Percentiles rank a stretch among this genome's conserved stretches.
Conservation (phyloP, 1,140 invertebrate species). For the Panagrolaimus sp. region DNA sequence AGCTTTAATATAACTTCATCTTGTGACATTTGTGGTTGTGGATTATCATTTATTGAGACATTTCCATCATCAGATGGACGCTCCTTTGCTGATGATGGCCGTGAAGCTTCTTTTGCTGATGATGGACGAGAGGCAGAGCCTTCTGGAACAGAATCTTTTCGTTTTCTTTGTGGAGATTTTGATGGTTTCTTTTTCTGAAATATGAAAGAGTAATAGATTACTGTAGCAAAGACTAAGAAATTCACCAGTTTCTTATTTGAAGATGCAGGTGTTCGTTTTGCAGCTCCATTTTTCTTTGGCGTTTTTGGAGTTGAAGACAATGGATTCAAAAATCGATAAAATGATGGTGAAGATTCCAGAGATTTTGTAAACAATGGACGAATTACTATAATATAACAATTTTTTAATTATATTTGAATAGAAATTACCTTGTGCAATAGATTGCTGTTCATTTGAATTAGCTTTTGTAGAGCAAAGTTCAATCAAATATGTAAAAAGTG, state of each 20-base stretch:
- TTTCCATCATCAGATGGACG: background rate
- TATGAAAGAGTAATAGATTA: no score
- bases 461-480: background rate
- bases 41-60: conserved; percentile 5
- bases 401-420: no score
- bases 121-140: background rate
- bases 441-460: background rate
- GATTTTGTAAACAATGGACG: background rate
- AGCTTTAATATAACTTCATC: background rate
- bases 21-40: background rate
- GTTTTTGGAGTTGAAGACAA: background rate
- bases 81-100: background rate
- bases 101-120: background rate
- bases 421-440: background rate
- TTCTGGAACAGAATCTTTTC: conserved; percentile 16
- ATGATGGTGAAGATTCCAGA: background rate
- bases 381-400: no score
- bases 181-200: conserved; percentile 2
- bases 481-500: background rate
- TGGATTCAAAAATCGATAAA: conserved; percentile 2
- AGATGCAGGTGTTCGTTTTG: background rate
- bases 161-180: conserved; percentile 14
- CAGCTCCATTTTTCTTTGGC: background rate
- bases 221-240: background rate
- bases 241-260: background rate